phyloP scores from a whole-genome alignment of 1,140 invertebrate species.

The Hydropsyche tenuis region DNA sequence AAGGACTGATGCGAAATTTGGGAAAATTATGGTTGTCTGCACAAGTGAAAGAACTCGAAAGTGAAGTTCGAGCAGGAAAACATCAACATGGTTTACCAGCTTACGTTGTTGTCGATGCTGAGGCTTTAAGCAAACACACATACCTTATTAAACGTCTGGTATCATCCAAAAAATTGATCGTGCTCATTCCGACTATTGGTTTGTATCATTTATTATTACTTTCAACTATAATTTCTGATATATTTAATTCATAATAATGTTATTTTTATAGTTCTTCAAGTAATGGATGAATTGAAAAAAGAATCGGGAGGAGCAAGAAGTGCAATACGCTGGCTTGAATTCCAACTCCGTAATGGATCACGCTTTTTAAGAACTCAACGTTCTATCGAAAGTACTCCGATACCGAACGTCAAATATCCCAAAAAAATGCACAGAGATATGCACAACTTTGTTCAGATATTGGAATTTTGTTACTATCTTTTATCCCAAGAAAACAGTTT shows the following conservation, averaged over 20 bases:
- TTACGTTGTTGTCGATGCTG: constrained; percentile 58
- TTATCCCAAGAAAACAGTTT: constrained; percentile 47
- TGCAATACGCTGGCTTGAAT: constrained; percentile 90
- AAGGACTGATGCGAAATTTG: constrained; percentile 60
- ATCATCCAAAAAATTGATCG: constrained; percentile 75
- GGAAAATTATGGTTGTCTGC: constrained; percentile 65
- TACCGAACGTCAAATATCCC: constrained; percentile 78
- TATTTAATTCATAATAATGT: not conserved
- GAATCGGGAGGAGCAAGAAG: constrained; percentile 79
- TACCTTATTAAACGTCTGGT: constrained; percentile 80
- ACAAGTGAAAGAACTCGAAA: constrained; percentile 67
- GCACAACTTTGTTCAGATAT: constrained; percentile 60
- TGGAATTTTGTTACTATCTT: constrained; percentile 62
- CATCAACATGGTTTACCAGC: constrained; percentile 55
- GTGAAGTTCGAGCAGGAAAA: constrained; percentile 54
- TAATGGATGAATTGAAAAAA: constrained; percentile 84
- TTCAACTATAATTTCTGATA: not conserved
- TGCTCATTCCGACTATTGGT: constrained; percentile 83
- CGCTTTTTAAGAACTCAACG: constrained; percentile 82
- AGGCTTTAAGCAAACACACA: constrained; percentile 66
- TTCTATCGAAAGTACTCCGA: constrained; percentile 74
- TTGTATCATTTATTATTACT: constrained; percentile 50
- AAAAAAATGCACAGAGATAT: constrained; percentile 62
- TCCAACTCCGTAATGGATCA: constrained; percentile 83
- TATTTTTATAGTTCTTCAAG: constrained; percentile 77